A percentile compares a stretch with the other conserved stretches of the same genome.
Conservation (phyloP, 2,888 invertebrate genomes). For the Lamproptera curius region DNA sequence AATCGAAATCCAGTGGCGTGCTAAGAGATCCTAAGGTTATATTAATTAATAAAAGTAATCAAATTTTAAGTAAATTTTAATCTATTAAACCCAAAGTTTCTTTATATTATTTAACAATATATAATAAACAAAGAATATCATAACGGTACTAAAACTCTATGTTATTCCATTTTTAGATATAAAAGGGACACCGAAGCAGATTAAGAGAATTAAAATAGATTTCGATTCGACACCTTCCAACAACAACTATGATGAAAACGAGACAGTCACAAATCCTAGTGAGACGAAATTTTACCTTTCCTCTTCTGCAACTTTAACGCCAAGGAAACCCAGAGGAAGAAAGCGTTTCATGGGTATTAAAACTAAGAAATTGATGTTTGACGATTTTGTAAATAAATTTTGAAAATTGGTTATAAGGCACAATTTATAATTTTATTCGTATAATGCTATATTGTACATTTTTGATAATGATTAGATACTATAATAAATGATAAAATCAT, state of each 20-base stretch:
- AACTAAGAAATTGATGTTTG: conserved; percentile 20
- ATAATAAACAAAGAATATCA: too few relatives aligned
- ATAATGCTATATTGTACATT: too few relatives aligned
- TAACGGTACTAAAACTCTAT: too few relatives aligned
- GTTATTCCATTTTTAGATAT: too few relatives aligned
- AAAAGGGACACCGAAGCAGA: conserved; percentile 7
- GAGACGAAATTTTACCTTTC: conserved; percentile 3
- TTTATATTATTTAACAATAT: conserved; percentile 3
- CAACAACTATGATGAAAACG: not conserved
- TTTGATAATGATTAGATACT: too few relatives aligned
- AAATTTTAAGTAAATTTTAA: too few relatives aligned
- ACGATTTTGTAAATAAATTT: conserved; percentile 15
- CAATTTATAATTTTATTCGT: too few relatives aligned
- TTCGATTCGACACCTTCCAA: conserved; percentile 2
- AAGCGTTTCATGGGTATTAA: conserved; percentile 11
- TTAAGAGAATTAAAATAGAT: conserved; percentile 3
- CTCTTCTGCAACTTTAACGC: conserved; percentile 8
- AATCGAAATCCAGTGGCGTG: conserved; percentile 11
- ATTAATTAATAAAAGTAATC: too few relatives aligned
- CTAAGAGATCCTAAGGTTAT: conserved; percentile 10
- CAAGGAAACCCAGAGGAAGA: conserved; percentile 9
- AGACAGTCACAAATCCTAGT: not conserved
- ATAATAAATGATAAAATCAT: too few relatives aligned
- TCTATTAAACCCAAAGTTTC: too few relatives aligned
- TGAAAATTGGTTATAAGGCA: too few relatives aligned